Percentiles rank a stretch among this genome's conserved stretches.
Conservation (phyloP, 2,113 vertebrate species). For the Thalassoma bifasciatum region DNA sequence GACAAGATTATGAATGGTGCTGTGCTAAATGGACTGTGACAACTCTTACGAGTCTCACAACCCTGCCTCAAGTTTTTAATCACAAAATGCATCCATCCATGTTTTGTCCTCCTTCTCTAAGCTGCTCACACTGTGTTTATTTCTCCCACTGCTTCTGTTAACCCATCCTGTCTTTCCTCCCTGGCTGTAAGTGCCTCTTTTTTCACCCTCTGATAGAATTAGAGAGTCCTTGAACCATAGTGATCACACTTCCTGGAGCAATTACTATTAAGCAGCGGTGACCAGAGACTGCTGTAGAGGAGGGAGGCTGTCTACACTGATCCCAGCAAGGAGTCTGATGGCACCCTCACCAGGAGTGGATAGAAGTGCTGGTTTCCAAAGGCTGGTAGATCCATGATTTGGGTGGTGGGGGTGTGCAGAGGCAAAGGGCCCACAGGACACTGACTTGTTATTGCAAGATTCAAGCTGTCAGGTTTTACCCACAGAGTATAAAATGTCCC, state of each 20-base stretch:
- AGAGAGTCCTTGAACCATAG: constrained; percentile 81
- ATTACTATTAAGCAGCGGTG: constrained; percentile 79
- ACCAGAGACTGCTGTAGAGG: constrained; percentile 42
- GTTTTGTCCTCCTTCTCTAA: constrained; percentile 18
- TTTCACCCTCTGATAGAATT: constrained; percentile 76
- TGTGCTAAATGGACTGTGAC: constrained; percentile 76
- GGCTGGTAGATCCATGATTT: constrained; percentile 56
- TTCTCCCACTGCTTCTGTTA: constrained; percentile 42
- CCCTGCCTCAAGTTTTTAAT: constrained; percentile 52
- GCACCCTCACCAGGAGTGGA: constrained; percentile 62
- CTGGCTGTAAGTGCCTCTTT: constrained; percentile 27
- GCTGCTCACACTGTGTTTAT: constrained; percentile 18
- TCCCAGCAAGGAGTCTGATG: constrained; percentile 63
- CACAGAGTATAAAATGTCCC: too few relatives aligned
- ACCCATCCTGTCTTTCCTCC: constrained; percentile 20
- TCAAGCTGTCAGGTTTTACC: constrained; percentile 80
- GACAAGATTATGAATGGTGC: constrained; percentile 74
- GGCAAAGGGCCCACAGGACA: constrained; percentile 22
- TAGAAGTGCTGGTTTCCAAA: constrained; percentile 23
- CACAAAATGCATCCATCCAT: constrained; percentile 22
- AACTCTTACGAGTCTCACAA: constrained; percentile 70
- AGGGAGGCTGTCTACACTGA: constrained; percentile 71
- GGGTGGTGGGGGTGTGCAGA: constrained; percentile 54
- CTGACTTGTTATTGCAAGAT: constrained; percentile 81
- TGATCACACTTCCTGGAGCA: constrained; percentile 83